Base-by-base conservation (phyloP, 2,888 invertebrate genomes). In the Macrophya annulata region DNA sequence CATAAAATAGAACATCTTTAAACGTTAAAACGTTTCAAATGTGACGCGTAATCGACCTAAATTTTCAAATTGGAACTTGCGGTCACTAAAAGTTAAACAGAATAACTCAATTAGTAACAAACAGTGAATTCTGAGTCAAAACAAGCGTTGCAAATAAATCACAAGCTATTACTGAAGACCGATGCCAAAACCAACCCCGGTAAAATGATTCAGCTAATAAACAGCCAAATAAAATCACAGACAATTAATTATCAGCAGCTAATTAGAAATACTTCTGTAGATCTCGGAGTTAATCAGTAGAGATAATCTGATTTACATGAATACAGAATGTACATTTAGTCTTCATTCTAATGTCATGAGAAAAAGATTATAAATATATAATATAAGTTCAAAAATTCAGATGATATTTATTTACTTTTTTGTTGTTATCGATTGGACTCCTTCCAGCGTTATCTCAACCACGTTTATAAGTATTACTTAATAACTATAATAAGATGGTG, bases 1-100 rank as follows among this genome's bases (percentile, higher is more conserved):
- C n/a, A n/a, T n/a, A n/a, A 81, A 81, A 81, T 81, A 81, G 81
- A 81, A 59, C 15, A 15, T 62, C 72, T 74, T 81, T 62, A 62
- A 51, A 21, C 55, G 62, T 59, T 81, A 17, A 51, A 81, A 40
- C 59, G 31, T 0, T 45, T 37, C 8, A 77, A 51, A 31, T 31
- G 48, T 77, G 55, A 77, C 72, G 72, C 37, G 77, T 55, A 37
- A 55, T 51, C 55, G 48, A 55, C 77, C 37, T 43, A 37, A 17
- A 51, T 62, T 17, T 40, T 5, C 21, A 40, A 79, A 79, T 62
- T 59, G 81, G 43, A 10, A 2, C 43, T 45, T 31, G 31, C 17
- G 43, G 62, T 43, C 40, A 62, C 43, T 43, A 43, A 72, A 12
- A 17, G 21, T 43, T 6, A 21, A 21, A 43, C 43, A 31, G 43